phyloP scores from a whole-genome alignment of 2,888 invertebrate species.

The Callosobruchus maculatus region DNA sequence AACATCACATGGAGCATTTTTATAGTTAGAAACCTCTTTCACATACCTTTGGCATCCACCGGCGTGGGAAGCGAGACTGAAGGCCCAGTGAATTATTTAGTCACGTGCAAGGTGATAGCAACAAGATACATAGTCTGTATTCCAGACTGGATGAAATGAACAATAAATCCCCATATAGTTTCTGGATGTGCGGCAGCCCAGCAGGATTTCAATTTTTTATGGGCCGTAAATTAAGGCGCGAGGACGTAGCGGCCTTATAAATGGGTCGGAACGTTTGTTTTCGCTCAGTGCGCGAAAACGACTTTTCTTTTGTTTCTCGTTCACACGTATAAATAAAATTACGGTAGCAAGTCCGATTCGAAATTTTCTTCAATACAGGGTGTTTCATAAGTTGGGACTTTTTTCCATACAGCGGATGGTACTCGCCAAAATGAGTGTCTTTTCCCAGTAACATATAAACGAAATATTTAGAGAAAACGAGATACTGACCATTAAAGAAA shows the following conservation, averaged over 20 bases:
- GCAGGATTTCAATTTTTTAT: neutral
- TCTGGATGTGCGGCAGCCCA: neutral
- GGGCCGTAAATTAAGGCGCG: neutral
- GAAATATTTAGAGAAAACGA: no score
- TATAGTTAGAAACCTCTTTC: no score
- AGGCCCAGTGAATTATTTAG: neutral
- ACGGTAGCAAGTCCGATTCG: neutral
- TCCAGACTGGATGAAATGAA: neutral
- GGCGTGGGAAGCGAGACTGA: no score
- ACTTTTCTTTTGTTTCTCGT: neutral
- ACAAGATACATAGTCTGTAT: neutral
- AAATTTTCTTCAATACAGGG: neutral
- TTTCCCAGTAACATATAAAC: no score
- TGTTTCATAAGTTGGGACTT: no score
- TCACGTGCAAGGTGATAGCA: neutral
- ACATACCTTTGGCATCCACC: no score
- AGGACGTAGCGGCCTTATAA: neutral
- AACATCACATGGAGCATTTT: no score
- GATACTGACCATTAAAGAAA: no score
- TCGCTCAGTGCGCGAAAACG: neutral
- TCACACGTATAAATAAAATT: neutral
- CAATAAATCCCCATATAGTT: neutral
- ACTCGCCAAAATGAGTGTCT: no score
- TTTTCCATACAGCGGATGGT: no score
- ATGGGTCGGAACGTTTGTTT: neutral